phyloP scores from a whole-genome alignment of 2,888 invertebrate genomes.

The Agrochola lota region DNA sequence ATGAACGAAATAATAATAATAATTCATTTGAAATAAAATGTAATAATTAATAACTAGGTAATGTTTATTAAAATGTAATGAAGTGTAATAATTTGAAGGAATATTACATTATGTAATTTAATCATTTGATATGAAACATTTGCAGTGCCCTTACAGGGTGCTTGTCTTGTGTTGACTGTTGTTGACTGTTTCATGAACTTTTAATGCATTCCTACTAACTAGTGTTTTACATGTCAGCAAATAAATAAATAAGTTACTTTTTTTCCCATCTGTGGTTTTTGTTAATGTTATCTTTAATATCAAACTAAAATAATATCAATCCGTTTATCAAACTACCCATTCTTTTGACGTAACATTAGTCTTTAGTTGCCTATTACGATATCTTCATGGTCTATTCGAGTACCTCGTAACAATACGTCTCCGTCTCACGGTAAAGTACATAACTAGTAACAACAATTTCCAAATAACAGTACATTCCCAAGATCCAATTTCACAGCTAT shows the following conservation, averaged over 20 bases:
- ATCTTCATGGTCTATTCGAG: not conserved
- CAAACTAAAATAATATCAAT: not conserved
- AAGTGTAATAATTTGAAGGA: too few species aligned
- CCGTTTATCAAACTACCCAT: not conserved
- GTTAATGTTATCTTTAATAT: not conserved
- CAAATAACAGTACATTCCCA: conserved; percentile 10
- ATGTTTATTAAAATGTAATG: too few species aligned
- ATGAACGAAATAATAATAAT: too few species aligned
- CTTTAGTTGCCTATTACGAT: not conserved
- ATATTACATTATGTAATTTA: too few species aligned
- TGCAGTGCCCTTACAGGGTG: too few species aligned
- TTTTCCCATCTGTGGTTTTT: not conserved
- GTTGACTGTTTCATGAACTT: too few species aligned
- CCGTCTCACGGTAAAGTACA: not conserved
- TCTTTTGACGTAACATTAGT: not conserved
- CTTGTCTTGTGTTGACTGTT: too few species aligned
- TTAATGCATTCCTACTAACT: too few species aligned
- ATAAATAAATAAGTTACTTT: not conserved
- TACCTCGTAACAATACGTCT: conserved; percentile 5
- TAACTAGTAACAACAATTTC: conserved; percentile 17
- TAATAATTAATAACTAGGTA: too few species aligned
- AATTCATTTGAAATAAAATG: too few species aligned
- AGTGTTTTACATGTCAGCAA: too few species aligned
- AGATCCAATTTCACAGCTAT: conserved; percentile 41
- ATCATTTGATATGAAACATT: too few species aligned